Evolutionary conservation across 2,797 vertebrate genomes (phyloP).

Genomic region (Lateolabrax maculatus): DNA sequence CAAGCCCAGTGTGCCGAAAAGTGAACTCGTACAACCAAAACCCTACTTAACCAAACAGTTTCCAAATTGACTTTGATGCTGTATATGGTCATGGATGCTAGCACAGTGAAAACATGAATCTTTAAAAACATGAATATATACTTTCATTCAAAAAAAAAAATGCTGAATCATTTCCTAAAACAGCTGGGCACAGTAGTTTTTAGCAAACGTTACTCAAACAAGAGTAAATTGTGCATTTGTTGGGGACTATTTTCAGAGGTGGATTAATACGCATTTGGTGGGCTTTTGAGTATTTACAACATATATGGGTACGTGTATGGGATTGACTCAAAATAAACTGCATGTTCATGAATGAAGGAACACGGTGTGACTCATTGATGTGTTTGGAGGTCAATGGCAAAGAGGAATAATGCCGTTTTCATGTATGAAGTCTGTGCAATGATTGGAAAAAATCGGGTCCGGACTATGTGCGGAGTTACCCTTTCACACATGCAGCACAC

Average conservation of each 20-base stretch:
- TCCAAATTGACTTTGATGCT: neutral
- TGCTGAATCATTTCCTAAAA: neutral
- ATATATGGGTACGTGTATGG: no score
- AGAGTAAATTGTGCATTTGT: neutral
- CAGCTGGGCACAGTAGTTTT: neutral
- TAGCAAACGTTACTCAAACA: neutral
- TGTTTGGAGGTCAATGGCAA: neutral
- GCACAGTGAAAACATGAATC: neutral
- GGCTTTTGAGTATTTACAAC: constrained; percentile 1
- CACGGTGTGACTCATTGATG: neutral
- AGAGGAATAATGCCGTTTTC: no score
- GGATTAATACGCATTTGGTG: neutral
- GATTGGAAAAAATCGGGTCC: no score
- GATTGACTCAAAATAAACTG: neutral
- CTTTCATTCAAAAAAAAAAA: neutral
- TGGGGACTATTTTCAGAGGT: neutral
- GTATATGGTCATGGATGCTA: neutral
- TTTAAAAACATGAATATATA: neutral
- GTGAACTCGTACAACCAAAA: neutral
- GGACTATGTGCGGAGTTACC: no score
- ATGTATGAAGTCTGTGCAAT: no score
- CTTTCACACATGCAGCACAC: no score
- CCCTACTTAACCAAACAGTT: constrained; percentile 1
- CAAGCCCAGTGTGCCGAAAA: neutral
- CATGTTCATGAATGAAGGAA: neutral